Conservation (phyloP, 2,888 invertebrate species). For the Rugalucina vietnamica region DNA sequence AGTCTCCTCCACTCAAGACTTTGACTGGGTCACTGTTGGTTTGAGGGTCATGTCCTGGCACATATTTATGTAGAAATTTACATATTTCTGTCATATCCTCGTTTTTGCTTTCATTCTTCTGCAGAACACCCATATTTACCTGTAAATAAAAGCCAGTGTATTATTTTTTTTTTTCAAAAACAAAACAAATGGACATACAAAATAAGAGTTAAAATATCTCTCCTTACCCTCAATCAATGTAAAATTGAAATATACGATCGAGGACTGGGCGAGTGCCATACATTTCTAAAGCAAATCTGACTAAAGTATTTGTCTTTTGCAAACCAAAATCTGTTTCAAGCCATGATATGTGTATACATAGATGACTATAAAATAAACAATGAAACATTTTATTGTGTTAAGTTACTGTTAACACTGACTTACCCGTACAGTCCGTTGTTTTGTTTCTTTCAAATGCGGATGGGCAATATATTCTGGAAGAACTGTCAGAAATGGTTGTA, state of each 20-base stretch:
- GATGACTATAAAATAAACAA: background rate
- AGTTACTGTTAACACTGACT: background rate
- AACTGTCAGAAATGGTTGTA: background rate
- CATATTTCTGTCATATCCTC: constrained; percentile 46
- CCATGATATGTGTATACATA: background rate
- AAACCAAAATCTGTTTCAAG: background rate
- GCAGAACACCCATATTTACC: constrained; percentile 40
- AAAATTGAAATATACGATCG: no score
- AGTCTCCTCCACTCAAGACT: constrained; percentile 37
- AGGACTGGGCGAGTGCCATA: background rate
- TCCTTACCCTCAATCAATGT: no score
- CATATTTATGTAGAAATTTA: constrained; percentile 34
- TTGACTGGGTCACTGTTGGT: constrained; percentile 11
- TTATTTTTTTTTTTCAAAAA: background rate
- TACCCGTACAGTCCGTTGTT: constrained; percentile 14
- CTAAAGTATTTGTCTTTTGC: no score
- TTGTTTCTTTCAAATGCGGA: constrained; percentile 21
- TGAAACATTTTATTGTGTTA: background rate
- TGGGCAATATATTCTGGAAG: constrained; percentile 23
- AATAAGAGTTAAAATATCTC: no score
- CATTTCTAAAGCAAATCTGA: no score
- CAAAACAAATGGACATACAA: no score
- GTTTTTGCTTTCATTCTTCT: constrained; percentile 41
- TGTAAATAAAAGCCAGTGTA: background rate
- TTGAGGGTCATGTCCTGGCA: constrained; percentile 38